Evolutionary conservation across 2,113 vertebrate genomes (phyloP), one percentile per base, ranked within the genome.

Genomic region (Arizona elegans): DNA sequence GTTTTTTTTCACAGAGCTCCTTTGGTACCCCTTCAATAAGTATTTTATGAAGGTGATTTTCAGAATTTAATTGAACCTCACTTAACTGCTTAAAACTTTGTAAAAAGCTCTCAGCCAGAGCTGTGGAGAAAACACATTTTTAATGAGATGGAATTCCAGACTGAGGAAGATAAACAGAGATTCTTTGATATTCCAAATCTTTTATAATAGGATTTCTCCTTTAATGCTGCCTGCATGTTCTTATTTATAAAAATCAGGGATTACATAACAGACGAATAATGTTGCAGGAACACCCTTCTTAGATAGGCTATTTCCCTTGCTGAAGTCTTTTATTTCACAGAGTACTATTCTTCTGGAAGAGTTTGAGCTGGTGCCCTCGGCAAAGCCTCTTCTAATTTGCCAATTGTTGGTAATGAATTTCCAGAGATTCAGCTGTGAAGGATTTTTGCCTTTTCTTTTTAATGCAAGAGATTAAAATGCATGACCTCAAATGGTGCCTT

Each of bases 401-500:
- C 50, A 2, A 0, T 94, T 95, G 94, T 95, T 95, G 94, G 94
- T 93, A 92, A 93, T 94, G 93, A 97, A 93, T 95, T 96, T 97
- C 95, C 95, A 95, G 53, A 94, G 91, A 81, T 95, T 91, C 94
- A 91, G 91, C 85, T 91, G 93, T 87, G 96, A 94, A 96, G 92
- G 62, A 55, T 94, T 92, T 96, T 91, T 90, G 94, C 29, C 21
- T 38, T 93, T 85, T 92, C 65, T 86, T 93, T 96, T 95, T 94
- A 23, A 96, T 95, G 91, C 90, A 93, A 94, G 93, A 96, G 93
- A 95, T 97, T 97, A 96, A 95, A 96, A 97, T 95, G 94, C 94
- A 94, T 86, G 96, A 94, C 96, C 94, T 96, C 93, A 96, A 95
- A 97, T 89, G 95, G 92, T 94, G 91, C 93, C 92, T 89, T 97